These are phyloP conservation scores for Caenorhabditis zanzibari DNA, from an alignment of 2,888 invertebrate species.

Conservation along the genomic window DNA sequence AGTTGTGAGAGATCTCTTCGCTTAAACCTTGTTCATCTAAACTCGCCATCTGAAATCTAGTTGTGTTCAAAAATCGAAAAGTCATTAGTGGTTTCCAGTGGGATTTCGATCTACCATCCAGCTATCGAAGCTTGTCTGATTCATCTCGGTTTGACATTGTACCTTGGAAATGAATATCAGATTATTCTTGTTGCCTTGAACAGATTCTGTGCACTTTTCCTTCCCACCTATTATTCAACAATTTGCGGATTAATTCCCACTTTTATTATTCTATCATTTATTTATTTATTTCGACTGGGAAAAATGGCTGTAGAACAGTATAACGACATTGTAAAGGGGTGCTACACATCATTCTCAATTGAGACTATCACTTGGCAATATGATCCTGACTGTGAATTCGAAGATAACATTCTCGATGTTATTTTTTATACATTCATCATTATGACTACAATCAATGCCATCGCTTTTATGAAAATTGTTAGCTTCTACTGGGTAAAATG, in stretches of 20 bases:
- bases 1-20: not conserved
- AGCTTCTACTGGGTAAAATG: conserved; percentile 26
- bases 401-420: conserved; percentile 22
- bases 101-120: conserved; percentile 5
- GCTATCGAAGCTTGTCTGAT: conserved; percentile 30
- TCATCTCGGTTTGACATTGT: conserved; percentile 27
- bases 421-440: conserved; percentile 25
- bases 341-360: conserved; percentile 16
- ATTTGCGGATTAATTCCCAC: conserved; percentile 16
- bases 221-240: conserved; percentile 18
- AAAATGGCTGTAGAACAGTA: not conserved
- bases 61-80: not conserved
- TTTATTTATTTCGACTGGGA: conserved; percentile 5
- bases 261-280: not conserved
- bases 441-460: conserved; percentile 21
- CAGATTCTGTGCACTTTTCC: conserved; percentile 38
- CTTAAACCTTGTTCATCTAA: not conserved
- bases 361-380: conserved; percentile 14
- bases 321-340: not conserved
- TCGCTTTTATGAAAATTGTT: conserved; percentile 47
- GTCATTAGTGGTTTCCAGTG: conserved; percentile 2
- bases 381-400: conserved; percentile 16
- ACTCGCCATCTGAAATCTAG: not conserved
- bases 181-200: conserved; percentile 32
- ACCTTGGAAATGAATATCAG: conserved; percentile 43